phyloP scores from a whole-genome alignment of 2,113 vertebrate species.

The Arizona elegans region DNA sequence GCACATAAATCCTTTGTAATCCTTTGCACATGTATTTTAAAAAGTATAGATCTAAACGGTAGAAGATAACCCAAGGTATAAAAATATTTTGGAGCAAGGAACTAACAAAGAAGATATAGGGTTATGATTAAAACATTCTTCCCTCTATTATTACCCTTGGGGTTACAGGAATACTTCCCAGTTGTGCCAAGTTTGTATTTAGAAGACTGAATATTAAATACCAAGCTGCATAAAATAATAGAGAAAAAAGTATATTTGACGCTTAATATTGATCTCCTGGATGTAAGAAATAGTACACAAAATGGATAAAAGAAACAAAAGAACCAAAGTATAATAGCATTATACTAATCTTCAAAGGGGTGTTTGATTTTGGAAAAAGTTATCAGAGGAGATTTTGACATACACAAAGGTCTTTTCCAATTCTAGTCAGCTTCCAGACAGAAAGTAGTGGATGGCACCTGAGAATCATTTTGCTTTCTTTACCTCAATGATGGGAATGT shows the following conservation, averaged over 20 bases:
- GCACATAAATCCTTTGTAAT: not conserved
- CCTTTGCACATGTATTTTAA: not conserved
- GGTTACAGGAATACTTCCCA: not conserved
- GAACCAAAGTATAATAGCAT: not conserved
- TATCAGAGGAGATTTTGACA: not conserved
- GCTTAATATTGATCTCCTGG: not conserved
- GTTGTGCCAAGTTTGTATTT: not conserved
- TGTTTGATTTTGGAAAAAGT: not conserved
- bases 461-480: not conserved
- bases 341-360: not conserved
- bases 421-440: not conserved
- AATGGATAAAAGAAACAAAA: not conserved
- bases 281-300: not conserved
- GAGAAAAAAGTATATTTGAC: not conserved
- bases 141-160: not conserved
- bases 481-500: not conserved
- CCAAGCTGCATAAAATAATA: not conserved
- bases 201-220: not conserved
- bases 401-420: not conserved
- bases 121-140: not conserved
- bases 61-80: not conserved
- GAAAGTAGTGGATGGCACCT: not conserved
- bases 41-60: not conserved
- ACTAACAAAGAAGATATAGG: not conserved
- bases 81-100: not conserved